A percentile compares a stretch with the other conserved stretches of the same genome.
Evolutionary conservation across 30 jellyfish, hydroid and myxozoan species (phyloP).

Genomic region (Aurelia sp.): DNA sequence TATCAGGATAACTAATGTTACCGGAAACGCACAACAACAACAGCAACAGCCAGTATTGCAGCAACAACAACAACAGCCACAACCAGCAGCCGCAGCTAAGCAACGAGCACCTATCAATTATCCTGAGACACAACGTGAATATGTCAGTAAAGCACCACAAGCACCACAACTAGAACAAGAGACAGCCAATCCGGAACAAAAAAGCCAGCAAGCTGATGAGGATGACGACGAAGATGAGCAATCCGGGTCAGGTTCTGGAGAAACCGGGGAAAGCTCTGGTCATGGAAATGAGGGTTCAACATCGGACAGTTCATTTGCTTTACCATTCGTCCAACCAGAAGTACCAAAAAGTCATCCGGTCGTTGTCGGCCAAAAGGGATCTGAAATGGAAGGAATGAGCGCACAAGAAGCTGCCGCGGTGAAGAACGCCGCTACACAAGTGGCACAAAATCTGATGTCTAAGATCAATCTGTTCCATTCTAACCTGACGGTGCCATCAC

Average conservation of each 20-base stretch:
- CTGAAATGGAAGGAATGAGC: constrained; percentile 18
- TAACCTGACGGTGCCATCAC: constrained; percentile 41
- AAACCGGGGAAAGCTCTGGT: constrained; percentile 73
- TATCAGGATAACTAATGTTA: background rate
- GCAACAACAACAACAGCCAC: constrained; percentile 13
- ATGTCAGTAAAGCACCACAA: constrained; percentile 30
- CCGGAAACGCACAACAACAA: background rate
- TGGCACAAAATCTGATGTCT: constrained; percentile 32
- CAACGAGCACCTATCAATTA: constrained; percentile 38
- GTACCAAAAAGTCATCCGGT: constrained; percentile 59
- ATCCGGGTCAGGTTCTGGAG: constrained; percentile 91
- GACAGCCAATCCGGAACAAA: constrained; percentile 13
- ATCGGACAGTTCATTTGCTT: constrained; percentile 62
- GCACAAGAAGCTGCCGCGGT: constrained; percentile 26
- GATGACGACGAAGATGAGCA: constrained; percentile 47
- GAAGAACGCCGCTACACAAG: constrained; percentile 30
- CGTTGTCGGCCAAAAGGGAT: constrained; percentile 8
- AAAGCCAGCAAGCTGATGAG: constrained; percentile 5
- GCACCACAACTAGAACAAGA: constrained; percentile 47
- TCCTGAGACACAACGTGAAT: constrained; percentile 40
- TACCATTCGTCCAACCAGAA: constrained; percentile 71
- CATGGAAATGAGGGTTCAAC: constrained; percentile 70
- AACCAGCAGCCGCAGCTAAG: constrained; percentile 2
- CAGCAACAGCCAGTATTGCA: background rate
- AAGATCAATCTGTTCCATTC: constrained; percentile 33